Percentiles rank a stretch among this genome's conserved stretches.
Evolutionary conservation across 1,140 invertebrate genomes (phyloP).

Genomic region (Euura saliciscinereae): DNA sequence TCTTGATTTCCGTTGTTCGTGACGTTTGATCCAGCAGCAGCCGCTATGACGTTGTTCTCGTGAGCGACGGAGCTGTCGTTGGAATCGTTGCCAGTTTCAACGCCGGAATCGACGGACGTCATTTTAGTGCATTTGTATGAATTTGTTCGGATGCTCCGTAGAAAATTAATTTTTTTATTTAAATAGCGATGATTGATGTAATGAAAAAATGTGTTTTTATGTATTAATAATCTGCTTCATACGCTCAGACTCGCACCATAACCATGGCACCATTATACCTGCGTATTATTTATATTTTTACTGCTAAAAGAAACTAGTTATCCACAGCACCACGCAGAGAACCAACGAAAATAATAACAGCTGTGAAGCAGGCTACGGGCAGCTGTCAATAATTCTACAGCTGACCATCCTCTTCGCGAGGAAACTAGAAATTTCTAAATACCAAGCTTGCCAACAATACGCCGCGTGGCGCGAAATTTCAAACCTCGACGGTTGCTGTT

Average conservation of each 20-base stretch:
- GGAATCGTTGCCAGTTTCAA: conserved; percentile 71
- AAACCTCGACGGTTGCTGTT: too few species aligned
- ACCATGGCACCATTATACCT: too few species aligned
- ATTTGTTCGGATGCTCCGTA: not conserved
- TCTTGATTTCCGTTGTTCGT: not conserved
- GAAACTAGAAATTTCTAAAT: not conserved
- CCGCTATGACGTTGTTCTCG: conserved; percentile 21
- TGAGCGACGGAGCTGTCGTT: conserved; percentile 62
- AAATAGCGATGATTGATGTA: too few species aligned
- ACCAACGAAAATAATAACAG: conserved; percentile 1
- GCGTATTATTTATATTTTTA: too few species aligned
- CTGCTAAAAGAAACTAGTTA: too few species aligned
- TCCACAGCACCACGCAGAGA: too few species aligned
- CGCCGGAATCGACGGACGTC: conserved; percentile 65
- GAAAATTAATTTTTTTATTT: too few species aligned
- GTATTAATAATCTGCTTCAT: too few species aligned
- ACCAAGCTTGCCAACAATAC: not conserved
- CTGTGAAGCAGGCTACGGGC: not conserved
- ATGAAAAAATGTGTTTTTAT: too few species aligned
- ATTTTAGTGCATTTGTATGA: conserved; percentile 32
- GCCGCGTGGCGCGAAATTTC: too few species aligned
- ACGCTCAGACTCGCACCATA: too few species aligned
- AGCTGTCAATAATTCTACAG: not conserved
- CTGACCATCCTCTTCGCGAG: not conserved
- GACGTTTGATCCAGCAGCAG: not conserved